These are phyloP conservation scores for Pocota personata DNA, from an alignment of 2,888 invertebrate species.

Conservation along the genomic window DNA sequence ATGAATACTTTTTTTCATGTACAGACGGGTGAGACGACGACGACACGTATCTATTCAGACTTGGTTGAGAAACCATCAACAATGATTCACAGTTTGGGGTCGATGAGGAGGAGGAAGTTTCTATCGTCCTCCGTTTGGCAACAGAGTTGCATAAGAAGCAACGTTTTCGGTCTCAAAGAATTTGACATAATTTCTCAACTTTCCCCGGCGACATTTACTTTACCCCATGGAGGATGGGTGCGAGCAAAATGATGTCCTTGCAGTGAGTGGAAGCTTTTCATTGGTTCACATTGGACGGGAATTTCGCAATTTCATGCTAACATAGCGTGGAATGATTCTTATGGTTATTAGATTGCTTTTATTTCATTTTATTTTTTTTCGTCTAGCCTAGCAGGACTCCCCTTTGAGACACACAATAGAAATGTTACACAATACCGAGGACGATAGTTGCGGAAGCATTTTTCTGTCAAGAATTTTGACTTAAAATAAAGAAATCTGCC, in stretches of 20 bases:
- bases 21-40: neutral
- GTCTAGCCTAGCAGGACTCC: neutral
- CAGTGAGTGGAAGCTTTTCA: neutral
- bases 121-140: slow-evolving; percentile 18
- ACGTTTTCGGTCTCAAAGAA: slow-evolving; percentile 42
- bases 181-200: slow-evolving; percentile 37
- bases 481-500: slow-evolving; percentile 18
- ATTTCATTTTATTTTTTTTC: neutral
- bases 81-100: slow-evolving; percentile 6
- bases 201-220: slow-evolving; percentile 16
- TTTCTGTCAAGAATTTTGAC: slow-evolving; percentile 7
- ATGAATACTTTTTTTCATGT: neutral
- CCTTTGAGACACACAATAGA: neutral
- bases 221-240: neutral
- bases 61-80: slow-evolving; percentile 18
- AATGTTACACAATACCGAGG: slow-evolving; percentile 19
- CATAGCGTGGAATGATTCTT: slow-evolving; percentile 15
- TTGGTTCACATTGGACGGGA: neutral
- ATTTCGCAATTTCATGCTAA: slow-evolving; percentile 49
- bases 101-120: neutral
- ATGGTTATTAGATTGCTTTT: slow-evolving; percentile 1
- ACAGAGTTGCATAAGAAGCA: slow-evolving; percentile 43
- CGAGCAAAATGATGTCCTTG: slow-evolving; percentile 39
- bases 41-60: slow-evolving; percentile 16
- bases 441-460: slow-evolving; percentile 6